phyloP scores from a whole-genome alignment of 2,113 vertebrate genomes.

The Oophaga pumilio region DNA sequence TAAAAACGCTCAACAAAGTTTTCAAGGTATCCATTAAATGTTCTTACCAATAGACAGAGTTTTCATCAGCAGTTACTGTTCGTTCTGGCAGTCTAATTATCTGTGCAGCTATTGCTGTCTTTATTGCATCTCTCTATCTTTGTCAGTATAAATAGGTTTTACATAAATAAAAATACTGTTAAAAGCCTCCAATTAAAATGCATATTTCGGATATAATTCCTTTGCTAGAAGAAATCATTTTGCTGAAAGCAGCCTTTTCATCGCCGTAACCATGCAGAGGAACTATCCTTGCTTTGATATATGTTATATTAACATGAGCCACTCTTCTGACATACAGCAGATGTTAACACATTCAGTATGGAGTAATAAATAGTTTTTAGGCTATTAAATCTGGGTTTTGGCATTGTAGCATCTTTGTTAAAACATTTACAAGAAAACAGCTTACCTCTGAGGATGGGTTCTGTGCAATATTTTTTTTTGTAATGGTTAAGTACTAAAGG shows the following conservation, averaged over 20 bases:
- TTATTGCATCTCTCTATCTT: neutral
- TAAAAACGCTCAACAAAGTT: neutral
- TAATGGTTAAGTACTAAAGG: conserved; percentile 76
- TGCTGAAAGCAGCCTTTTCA: neutral
- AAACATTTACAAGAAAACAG: conserved; percentile 82
- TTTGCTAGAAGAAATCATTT: neutral
- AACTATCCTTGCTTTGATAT: conserved; percentile 70
- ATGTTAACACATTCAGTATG: conserved; percentile 80
- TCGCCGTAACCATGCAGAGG: neutral
- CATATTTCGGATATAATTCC: neutral
- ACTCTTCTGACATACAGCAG: conserved; percentile 89
- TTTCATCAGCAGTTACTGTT: neutral
- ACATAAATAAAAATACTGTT: neutral
- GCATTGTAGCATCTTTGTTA: conserved; percentile 82
- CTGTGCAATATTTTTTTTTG: conserved; percentile 72
- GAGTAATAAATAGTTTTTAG: conserved; percentile 92
- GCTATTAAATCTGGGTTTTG: conserved; percentile 66
- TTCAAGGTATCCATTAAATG: neutral
- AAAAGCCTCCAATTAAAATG: neutral
- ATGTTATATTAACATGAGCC: conserved; percentile 81
- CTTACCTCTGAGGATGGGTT: conserved; percentile 64
- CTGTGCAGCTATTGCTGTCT: neutral
- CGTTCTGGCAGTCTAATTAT: neutral
- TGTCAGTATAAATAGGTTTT: neutral
- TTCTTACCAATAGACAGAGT: neutral